Evolutionary conservation across 2,888 invertebrate species (phyloP), one percentile per base, ranked within the genome.

Genomic region (Agonopterix heracliana): DNA sequence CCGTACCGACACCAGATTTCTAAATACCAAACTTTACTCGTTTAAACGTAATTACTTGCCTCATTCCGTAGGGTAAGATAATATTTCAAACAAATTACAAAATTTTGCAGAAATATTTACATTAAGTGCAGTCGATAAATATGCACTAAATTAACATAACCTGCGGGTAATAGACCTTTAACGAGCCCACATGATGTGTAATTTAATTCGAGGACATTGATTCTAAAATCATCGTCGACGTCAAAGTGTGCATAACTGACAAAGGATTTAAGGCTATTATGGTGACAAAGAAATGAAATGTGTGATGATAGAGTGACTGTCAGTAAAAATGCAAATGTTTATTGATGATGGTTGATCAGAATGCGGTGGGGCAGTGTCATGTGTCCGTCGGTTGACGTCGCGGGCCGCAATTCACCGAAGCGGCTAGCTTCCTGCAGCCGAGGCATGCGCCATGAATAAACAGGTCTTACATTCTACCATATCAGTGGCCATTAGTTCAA

Each of bases 151-250:
- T 84, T 82, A 69, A 55, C 82, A 84, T 83, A 81, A 71, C 54
- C 75, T 80, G 71, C 78, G 83, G 84, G 84, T 75, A 71, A 77
- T 76, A 77, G 75, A 69, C 71, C 71, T 76, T 74, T 74, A 71
- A 74, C 64, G 66, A 66, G 67, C 83, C 81, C 81, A 72, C 74
- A 83, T 82, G 68, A 60, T 73, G 71, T 71, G 60, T 64, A 66
- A 63, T 70, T 66, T 62, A 68, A 68, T 70, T 66, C 76, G 68
- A 81, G 81, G 79, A 71, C 77, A 68, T 57, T 52, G 56, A 62
- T 69, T 68, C 68, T 66, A 70, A 61, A 70, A 71, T 59, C 61
- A 61, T 65, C 57, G 59, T 56, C 59, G 26, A 26, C 26, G 3
- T 26, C 43, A 40, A 11, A 47, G 26, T 11, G 13, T 40, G 5